These are phyloP conservation scores for Caenorhabditis briggsae DNA, from an alignment of 1,140 invertebrate genomes.

Conservation along the genomic window DNA sequence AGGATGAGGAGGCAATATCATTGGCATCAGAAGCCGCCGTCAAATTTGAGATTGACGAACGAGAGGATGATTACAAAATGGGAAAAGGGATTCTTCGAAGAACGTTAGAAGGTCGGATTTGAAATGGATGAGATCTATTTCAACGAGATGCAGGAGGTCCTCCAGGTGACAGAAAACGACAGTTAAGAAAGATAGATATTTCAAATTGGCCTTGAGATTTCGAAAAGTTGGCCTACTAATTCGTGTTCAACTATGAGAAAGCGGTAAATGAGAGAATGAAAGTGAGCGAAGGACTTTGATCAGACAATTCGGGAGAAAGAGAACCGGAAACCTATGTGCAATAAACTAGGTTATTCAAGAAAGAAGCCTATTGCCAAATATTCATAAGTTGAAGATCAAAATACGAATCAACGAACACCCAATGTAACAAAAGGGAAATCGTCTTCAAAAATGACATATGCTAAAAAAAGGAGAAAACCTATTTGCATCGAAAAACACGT, in stretches of 20 bases:
- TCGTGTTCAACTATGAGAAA: conserved; percentile 30
- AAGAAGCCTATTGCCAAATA: background rate
- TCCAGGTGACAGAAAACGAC: conserved; percentile 50
- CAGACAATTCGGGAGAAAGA: background rate
- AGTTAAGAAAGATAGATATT: conserved; percentile 22
- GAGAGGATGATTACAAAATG: background rate
- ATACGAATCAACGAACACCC: conserved; percentile 19
- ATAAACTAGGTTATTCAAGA: background rate
- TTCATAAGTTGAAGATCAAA: background rate
- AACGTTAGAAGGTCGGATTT: conserved; percentile 34
- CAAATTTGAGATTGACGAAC: conserved; percentile 5
- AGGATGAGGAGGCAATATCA: background rate
- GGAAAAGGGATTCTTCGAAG: background rate
- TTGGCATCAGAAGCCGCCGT: background rate
- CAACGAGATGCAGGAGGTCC: background rate
- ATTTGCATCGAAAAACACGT: conserved; percentile 50
- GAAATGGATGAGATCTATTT: conserved; percentile 26
- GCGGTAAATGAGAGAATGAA: conserved; percentile 38
- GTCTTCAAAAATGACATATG: background rate
- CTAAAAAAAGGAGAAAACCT: background rate
- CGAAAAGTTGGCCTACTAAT: conserved; percentile 52
- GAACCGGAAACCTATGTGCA: background rate
- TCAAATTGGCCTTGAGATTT: conserved; percentile 50
- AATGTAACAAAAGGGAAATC: background rate
- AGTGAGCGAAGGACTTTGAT: conserved; percentile 13